Percentiles rank a stretch among this genome's conserved stretches.
phyloP scores from a whole-genome alignment of 2,797 vertebrate species.

The Cossypha niveicapilla region DNA sequence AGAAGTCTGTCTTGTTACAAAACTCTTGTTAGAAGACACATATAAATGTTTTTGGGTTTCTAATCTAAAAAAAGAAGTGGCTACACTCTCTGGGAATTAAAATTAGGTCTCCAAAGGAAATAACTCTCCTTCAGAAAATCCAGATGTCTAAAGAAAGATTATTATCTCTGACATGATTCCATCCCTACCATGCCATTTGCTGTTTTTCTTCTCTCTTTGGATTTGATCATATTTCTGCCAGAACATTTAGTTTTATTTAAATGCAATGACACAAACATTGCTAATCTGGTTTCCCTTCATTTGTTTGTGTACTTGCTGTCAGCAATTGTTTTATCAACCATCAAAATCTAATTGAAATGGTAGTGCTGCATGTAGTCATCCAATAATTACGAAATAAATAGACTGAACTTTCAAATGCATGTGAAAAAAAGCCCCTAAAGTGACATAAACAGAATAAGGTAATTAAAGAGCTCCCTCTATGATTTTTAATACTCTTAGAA shows the following conservation, averaged over 20 bases:
- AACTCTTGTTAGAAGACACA: slow-evolving; percentile 48
- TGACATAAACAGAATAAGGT: slow-evolving; percentile 65
- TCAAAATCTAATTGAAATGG: slow-evolving; percentile 75
- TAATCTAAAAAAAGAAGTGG: slow-evolving; percentile 62
- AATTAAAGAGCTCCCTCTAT: slow-evolving; percentile 60
- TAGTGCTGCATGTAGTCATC: slow-evolving; percentile 55
- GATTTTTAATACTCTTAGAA: not conserved
- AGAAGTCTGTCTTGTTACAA: slow-evolving; percentile 44
- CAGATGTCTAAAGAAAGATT: not conserved
- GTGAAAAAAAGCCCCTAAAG: slow-evolving; percentile 57
- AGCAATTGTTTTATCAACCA: slow-evolving; percentile 71
- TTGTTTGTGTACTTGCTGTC: slow-evolving; percentile 61
- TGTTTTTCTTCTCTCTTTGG: slow-evolving; percentile 1
- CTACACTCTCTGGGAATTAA: slow-evolving; percentile 28
- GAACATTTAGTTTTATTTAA: slow-evolving; percentile 69
- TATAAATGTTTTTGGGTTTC: slow-evolving; percentile 39
- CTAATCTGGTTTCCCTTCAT: slow-evolving; percentile 66
- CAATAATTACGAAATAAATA: slow-evolving; percentile 73
- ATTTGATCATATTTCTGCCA: slow-evolving; percentile 41
- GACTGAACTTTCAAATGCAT: slow-evolving; percentile 68
- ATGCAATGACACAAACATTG: slow-evolving; percentile 51
- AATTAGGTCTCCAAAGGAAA: slow-evolving; percentile 41
- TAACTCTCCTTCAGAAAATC: slow-evolving; percentile 31
- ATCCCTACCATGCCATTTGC: not conserved
- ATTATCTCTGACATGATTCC: not conserved